Percentiles rank a stretch among this genome's conserved stretches.
These are phyloP conservation scores for Chymomyza fuscimana DNA, from an alignment of 2,888 invertebrate species.

Conservation along the genomic window DNA sequence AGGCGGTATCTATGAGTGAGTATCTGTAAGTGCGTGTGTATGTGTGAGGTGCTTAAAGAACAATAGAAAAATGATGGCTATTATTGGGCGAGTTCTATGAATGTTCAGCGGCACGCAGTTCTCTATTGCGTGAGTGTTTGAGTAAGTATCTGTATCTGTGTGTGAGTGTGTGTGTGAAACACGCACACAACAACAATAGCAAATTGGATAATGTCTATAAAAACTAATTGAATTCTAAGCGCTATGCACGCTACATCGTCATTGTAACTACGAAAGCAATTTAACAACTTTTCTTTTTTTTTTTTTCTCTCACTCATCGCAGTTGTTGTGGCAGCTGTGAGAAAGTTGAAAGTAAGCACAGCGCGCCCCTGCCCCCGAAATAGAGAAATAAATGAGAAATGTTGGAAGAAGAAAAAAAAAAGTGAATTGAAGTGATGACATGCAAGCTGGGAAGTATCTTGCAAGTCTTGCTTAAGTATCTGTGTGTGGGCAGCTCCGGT, in stretches of 20 bases:
- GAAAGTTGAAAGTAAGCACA: constrained; percentile 38
- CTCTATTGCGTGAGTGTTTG: not conserved
- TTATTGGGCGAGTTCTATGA: not conserved
- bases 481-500: constrained; percentile 39
- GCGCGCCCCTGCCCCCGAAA: constrained; percentile 27
- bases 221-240: constrained; percentile 75
- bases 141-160: constrained; percentile 7
- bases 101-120: not conserved
- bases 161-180: constrained; percentile 32
- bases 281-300: constrained; percentile 5
- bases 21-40: constrained; percentile 43
- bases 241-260: constrained; percentile 59
- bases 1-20: constrained; percentile 16
- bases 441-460: constrained; percentile 51
- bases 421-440: constrained; percentile 64
- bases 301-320: constrained; percentile 48
- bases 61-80: constrained; percentile 54
- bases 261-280: constrained; percentile 19
- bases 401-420: constrained; percentile 12
- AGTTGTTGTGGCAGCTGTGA: constrained; percentile 50
- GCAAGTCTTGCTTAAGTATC: constrained; percentile 23
- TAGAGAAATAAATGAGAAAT: constrained; percentile 7
- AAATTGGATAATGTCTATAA: constrained; percentile 74
- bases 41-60: constrained; percentile 60
- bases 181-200: constrained; percentile 59